Base-by-base conservation (phyloP, 1,140 invertebrate species). In the Euwallacea fornicatus region DNA sequence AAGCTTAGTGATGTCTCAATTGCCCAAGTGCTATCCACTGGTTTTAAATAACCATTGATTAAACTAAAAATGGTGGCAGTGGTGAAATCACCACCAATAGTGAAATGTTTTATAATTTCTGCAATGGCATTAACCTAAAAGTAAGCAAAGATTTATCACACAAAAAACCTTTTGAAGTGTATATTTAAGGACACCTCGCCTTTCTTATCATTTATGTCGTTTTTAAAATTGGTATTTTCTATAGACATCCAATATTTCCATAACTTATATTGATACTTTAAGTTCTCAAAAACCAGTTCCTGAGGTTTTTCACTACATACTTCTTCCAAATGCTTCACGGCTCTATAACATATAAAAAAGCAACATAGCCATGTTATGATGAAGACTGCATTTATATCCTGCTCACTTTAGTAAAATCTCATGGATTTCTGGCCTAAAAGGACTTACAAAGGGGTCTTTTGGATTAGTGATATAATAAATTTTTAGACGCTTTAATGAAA, bases 381-480 rank as follows among this genome's bases (percentile, higher is more conserved):
- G 4, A 33, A 33, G 21, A 33, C 21, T 33, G 75, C 75, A 33
- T 33, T 33, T 33, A 33, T 33, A 33, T 33, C 21, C 21, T 33
- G 21, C 21, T 74, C 73, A 84, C 82, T 81, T 86, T 67, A 79
- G 80, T 78, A 96, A 88, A 13, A 87, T 83, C 7, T 83, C 79
- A 74, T 87, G 86, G 65, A 95, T 85, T 69, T 94, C 90, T 1
- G 81, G 63, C 47, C 77, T 71, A 66, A 97, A 85, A 13, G 87
- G 86, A 78, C 92, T 94, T 3, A 90, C 83, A 60, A 86, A 83
- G 0, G 86, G 72, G 81, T 92, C 91, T 13, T 86, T 85, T 3
- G 87, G 87, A 67, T 87, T 86, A 75, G 91, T 86, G 77, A 94
- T 88, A 80, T 94, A 97, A 80, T 88, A 95, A 69, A 93, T 86